Conservation (phyloP, 1,140 invertebrate species). For the Dendroctonus valens region DNA sequence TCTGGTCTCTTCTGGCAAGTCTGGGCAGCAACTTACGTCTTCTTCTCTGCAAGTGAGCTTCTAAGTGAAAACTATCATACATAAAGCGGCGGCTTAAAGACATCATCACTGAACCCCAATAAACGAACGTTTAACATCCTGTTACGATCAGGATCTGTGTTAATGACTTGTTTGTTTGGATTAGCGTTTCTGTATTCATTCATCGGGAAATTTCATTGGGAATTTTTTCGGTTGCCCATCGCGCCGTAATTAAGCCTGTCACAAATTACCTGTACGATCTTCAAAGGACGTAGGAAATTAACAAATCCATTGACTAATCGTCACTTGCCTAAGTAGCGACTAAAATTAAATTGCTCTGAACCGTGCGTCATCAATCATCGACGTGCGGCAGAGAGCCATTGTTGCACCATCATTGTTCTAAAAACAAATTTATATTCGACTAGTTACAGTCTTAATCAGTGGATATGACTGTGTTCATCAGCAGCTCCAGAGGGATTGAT, state of each 20-base stretch:
- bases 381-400: slow-evolving; percentile 16
- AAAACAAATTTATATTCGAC: slow-evolving; percentile 24
- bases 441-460: too few species aligned
- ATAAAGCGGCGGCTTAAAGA: too few species aligned
- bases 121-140: too few species aligned
- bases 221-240: not conserved
- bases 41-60: too few species aligned
- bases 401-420: slow-evolving; percentile 30
- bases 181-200: slow-evolving; percentile 21
- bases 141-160: slow-evolving; percentile 1
- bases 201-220: slow-evolving; percentile 11
- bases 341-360: slow-evolving; percentile 32
- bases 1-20: too few species aligned
- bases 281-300: slow-evolving; percentile 29
- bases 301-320: slow-evolving; percentile 36
- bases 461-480: too few species aligned
- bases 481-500: too few species aligned
- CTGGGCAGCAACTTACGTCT: too few species aligned
- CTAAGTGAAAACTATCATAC: too few species aligned
- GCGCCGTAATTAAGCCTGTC: slow-evolving; percentile 20
- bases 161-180: slow-evolving; percentile 25
- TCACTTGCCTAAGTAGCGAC: slow-evolving; percentile 31
- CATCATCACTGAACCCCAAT: too few species aligned
- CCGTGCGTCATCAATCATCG: slow-evolving; percentile 28
- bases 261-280: slow-evolving; percentile 28